Conservation (phyloP, 2,888 invertebrate genomes). For the Rugalucina vietnamica region DNA sequence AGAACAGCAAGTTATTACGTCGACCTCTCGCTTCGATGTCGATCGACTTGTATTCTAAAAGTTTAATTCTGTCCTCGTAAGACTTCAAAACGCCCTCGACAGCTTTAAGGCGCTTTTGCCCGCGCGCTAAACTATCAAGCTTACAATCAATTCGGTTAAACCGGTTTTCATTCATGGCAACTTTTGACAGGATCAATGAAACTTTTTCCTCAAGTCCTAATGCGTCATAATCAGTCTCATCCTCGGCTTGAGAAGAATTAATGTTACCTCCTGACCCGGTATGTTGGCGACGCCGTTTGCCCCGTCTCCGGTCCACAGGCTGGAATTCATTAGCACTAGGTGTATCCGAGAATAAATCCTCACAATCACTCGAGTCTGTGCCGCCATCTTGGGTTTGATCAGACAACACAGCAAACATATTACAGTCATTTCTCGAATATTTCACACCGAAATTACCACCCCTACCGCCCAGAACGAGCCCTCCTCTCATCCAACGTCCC, state of each 20-base stretch:
- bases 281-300: neutral
- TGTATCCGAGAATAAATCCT: neutral
- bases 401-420: neutral
- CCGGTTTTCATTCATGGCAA: neutral
- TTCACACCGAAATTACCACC: neutral
- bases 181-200: neutral
- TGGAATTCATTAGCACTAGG: neutral
- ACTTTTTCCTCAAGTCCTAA: neutral
- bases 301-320: neutral
- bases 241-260: neutral
- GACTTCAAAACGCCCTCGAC: neutral
- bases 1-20: neutral
- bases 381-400: neutral
- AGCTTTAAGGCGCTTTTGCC: neutral
- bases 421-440: neutral
- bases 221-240: neutral
- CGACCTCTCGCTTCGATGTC: neutral
- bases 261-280: neutral
- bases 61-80: neutral
- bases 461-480: neutral
- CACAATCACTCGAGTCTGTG: neutral
- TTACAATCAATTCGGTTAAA: neutral
- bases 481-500: neutral
- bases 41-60: neutral
- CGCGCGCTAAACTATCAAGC: neutral